A percentile compares a stretch with the other conserved stretches of the same genome.
phyloP scores from a whole-genome alignment of 2,888 invertebrate genomes.

The Ellobium chinense region DNA sequence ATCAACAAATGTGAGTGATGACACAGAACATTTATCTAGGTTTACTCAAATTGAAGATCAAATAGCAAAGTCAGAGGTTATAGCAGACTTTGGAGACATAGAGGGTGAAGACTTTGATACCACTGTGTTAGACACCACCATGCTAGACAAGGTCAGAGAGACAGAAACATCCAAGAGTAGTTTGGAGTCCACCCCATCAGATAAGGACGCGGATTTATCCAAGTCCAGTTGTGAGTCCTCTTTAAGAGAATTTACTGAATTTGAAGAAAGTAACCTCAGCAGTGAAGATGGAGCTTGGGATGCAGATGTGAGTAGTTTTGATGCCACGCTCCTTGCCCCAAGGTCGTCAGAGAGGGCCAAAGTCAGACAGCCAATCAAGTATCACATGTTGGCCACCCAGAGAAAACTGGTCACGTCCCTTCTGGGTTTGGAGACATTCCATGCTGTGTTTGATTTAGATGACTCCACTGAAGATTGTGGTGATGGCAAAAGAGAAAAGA shows the following conservation, averaged over 20 bases:
- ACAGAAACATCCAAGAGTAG: neutral
- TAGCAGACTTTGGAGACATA: no score
- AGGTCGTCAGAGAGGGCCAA: neutral
- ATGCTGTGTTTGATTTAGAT: conserved; percentile 11
- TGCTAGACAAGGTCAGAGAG: neutral
- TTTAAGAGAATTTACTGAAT: conserved; percentile 20
- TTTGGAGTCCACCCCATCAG: neutral
- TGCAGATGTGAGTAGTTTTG: conserved; percentile 39
- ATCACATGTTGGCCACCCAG: conserved; percentile 9
- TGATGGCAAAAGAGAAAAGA: no score
- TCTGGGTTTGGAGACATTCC: neutral
- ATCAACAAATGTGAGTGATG: no score
- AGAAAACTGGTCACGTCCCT: neutral
- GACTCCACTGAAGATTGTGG: no score
- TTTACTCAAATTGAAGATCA: no score
- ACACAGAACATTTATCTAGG: no score
- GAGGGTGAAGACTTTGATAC: no score
- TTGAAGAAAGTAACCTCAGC: conserved; percentile 34
- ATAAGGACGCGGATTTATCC: conserved; percentile 13
- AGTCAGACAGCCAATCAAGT: conserved; percentile 28
- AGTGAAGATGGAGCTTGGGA: conserved; percentile 41
- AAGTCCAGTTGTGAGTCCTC: conserved; percentile 4
- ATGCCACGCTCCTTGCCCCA: conserved; percentile 18
- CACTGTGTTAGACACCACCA: conserved; percentile 5
- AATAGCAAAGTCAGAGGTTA: no score